These are phyloP conservation scores for Papilio elwesi DNA, from an alignment of 2,888 invertebrate species.

Conservation along the genomic window DNA sequence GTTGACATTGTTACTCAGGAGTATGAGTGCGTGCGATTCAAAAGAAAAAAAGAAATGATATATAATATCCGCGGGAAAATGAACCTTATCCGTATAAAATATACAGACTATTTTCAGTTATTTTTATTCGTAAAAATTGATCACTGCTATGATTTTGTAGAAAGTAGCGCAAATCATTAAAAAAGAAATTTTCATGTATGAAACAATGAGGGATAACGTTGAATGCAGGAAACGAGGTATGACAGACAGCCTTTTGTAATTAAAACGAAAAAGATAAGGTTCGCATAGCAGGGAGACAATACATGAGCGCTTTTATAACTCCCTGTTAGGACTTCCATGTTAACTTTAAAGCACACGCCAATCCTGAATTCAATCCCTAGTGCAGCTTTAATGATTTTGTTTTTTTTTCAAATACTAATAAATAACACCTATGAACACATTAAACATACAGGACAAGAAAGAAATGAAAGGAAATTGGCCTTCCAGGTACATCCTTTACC, in stretches of 20 bases:
- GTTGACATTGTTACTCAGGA: slow-evolving; percentile 16
- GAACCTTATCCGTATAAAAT: neutral
- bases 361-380: neutral
- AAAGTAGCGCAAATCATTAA: slow-evolving; percentile 30
- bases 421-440: too few species aligned
- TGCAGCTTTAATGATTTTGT: neutral
- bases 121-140: slow-evolving; percentile 25
- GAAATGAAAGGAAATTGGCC: too few species aligned
- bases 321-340: slow-evolving; percentile 12
- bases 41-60: slow-evolving; percentile 13
- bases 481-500: too few species aligned
- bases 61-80: slow-evolving; percentile 14
- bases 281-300: neutral
- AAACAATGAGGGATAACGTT: slow-evolving; percentile 14
- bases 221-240: slow-evolving; percentile 14
- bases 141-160: slow-evolving; percentile 19
- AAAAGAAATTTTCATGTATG: slow-evolving; percentile 20
- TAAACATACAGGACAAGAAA: too few species aligned
- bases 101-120: slow-evolving; percentile 26
- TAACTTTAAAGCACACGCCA: slow-evolving; percentile 3
- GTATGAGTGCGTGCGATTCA: slow-evolving; percentile 4
- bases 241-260: slow-evolving; percentile 13
- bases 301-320: slow-evolving; percentile 10
- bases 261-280: slow-evolving; percentile 2
- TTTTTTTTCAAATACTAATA: too few species aligned